phyloP scores from a whole-genome alignment of 2,113 vertebrate genomes.

The Mormoops blainvillei region DNA sequence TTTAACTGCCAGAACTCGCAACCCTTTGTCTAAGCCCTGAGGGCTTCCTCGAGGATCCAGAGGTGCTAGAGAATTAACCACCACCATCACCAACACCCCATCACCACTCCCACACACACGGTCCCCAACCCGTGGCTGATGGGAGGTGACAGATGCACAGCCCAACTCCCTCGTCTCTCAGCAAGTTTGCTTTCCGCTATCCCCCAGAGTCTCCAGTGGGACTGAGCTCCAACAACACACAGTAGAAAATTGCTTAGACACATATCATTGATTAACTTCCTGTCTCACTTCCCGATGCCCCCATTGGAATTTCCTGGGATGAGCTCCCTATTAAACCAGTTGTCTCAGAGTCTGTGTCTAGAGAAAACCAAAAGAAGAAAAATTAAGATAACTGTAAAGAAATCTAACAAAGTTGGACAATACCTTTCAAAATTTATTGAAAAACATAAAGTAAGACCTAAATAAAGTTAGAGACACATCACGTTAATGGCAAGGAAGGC shows the following conservation, averaged over 20 bases:
- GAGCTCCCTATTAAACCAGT: not conserved
- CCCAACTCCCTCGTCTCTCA: not conserved
- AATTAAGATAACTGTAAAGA: not conserved
- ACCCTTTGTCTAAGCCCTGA: not conserved
- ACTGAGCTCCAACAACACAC: not conserved
- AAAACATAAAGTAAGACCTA: not conserved
- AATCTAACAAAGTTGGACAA: not conserved
- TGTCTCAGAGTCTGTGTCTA: not conserved
- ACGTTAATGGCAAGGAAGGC: not conserved
- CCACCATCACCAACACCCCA: not conserved
- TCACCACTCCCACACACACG: not conserved
- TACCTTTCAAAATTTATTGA: not conserved
- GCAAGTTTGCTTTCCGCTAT: not conserved
- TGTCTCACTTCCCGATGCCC: not conserved
- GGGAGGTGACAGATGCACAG: not conserved
- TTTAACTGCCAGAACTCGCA: not conserved
- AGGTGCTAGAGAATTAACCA: not conserved
- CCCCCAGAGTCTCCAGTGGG: not conserved
- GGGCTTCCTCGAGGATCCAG: too few species aligned
- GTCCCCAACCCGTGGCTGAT: not conserved
- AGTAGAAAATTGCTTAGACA: not conserved
- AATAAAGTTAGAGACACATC: not conserved
- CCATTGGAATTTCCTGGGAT: not conserved
- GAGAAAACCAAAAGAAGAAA: not conserved
- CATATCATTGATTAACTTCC: not conserved